A percentile compares a stretch with the other conserved stretches of the same genome.
Conservation (phyloP, 2,113 vertebrate genomes). For the Zapornia atra region DNA sequence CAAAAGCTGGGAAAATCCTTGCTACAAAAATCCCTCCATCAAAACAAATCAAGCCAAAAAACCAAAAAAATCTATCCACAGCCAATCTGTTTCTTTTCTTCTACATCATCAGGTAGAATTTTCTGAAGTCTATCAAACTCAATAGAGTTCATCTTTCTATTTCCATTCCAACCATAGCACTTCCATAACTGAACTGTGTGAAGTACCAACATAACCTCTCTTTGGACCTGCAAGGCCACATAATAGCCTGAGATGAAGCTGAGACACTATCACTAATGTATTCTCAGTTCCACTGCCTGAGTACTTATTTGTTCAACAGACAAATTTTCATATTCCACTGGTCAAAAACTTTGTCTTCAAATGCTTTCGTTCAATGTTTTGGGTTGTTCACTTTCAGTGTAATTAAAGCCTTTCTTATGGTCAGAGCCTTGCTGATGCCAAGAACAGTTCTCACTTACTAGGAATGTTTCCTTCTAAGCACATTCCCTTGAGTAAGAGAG, state of each 20-base stretch:
- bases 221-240: neutral
- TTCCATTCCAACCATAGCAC: neutral
- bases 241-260: neutral
- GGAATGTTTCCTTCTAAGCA: constrained; percentile 76
- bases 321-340: neutral
- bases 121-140: neutral
- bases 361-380: neutral
- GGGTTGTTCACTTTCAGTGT: neutral
- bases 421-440: constrained; percentile 41
- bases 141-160: neutral
- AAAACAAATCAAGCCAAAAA: neutral
- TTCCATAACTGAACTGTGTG: neutral
- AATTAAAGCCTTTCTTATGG: constrained; percentile 59
- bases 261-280: neutral
- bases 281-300: neutral
- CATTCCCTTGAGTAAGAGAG: constrained; percentile 59
- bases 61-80: neutral
- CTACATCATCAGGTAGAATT: neutral
- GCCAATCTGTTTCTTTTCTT: neutral
- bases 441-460: constrained; percentile 68
- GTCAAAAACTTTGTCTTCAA: neutral
- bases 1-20: neutral
- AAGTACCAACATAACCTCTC: neutral
- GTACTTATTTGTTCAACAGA: neutral
- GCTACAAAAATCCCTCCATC: neutral